phyloP scores from a whole-genome alignment of 2,888 invertebrate genomes.

The Hemistola chrysoprasaria region DNA sequence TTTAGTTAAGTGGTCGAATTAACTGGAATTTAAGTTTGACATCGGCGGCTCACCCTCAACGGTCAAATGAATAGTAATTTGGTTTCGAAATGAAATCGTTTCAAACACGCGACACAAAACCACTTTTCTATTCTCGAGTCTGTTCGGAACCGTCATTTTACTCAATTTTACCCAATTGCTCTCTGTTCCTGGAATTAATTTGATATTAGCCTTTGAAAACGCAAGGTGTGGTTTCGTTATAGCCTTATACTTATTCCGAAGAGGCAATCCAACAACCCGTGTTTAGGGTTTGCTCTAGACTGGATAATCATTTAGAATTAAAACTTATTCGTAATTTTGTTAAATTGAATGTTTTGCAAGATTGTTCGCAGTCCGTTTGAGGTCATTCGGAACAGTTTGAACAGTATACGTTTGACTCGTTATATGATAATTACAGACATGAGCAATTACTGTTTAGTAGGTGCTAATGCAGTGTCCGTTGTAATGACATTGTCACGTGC shows the following conservation, averaged over 20 bases:
- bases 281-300: slow-evolving; percentile 66
- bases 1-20: slow-evolving; percentile 47
- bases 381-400: slow-evolving; percentile 22
- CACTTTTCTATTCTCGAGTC: slow-evolving; percentile 79
- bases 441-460: slow-evolving; percentile 16
- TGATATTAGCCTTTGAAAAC: slow-evolving; percentile 81
- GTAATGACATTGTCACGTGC: slow-evolving; percentile 23
- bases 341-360: slow-evolving; percentile 41
- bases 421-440: slow-evolving; percentile 25
- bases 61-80: slow-evolving; percentile 81
- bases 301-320: slow-evolving; percentile 65
- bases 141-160: slow-evolving; percentile 79
- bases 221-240: slow-evolving; percentile 78
- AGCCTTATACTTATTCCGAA: slow-evolving; percentile 71
- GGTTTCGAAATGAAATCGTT: slow-evolving; percentile 80
- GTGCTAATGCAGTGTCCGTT: slow-evolving; percentile 27
- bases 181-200: slow-evolving; percentile 79
- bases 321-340: slow-evolving; percentile 53
- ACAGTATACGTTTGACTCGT: slow-evolving; percentile 22
- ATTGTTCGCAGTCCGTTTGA: slow-evolving; percentile 17
- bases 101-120: slow-evolving; percentile 78
- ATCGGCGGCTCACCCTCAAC: slow-evolving; percentile 67
- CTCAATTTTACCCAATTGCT: slow-evolving; percentile 81
- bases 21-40: slow-evolving; percentile 70
- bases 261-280: slow-evolving; percentile 70